phyloP scores from a whole-genome alignment of 2,113 vertebrate genomes.

The Sorex araneus region DNA sequence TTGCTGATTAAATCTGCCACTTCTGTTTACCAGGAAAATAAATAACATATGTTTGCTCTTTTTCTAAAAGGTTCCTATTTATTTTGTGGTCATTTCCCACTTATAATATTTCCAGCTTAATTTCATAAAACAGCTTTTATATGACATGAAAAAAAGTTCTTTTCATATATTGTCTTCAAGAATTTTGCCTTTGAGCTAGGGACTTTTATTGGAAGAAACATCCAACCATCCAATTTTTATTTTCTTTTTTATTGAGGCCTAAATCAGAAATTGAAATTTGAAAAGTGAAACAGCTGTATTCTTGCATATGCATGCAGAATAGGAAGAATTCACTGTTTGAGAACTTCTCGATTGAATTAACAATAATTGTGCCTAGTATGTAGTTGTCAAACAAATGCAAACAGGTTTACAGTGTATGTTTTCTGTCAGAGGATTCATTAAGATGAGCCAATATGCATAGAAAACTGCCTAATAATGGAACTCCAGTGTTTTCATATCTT shows the following conservation, averaged over 20 bases:
- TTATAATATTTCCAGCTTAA: constrained; percentile 92
- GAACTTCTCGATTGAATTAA: constrained; percentile 67
- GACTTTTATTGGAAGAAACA: constrained; percentile 88
- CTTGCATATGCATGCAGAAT: constrained; percentile 72
- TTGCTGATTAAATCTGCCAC: constrained; percentile 99
- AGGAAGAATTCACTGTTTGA: constrained; percentile 65
- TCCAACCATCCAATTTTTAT: constrained; percentile 80
- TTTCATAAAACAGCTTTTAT: constrained; percentile 92
- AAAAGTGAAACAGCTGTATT: constrained; percentile 87
- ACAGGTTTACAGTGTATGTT: constrained; percentile 55
- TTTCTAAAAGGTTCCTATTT: constrained; percentile 91
- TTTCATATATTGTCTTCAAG: constrained; percentile 90
- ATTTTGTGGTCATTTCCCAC: constrained; percentile 92
- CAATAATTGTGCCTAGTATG: constrained; percentile 75
- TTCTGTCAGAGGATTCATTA: constrained; percentile 46
- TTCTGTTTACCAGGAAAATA: constrained; percentile 98
- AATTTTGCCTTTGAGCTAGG: constrained; percentile 89
- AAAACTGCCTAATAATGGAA: constrained; percentile 25
- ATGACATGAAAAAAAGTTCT: constrained; percentile 85
- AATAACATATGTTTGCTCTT: constrained; percentile 96
- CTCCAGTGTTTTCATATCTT: neutral
- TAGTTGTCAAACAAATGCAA: constrained; percentile 77
- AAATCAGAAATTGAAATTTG: constrained; percentile 76
- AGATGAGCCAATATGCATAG: neutral
- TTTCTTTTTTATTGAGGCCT: constrained; percentile 44